These are phyloP conservation scores for Tillus elongatus DNA, from an alignment of 2,888 invertebrate species.

Conservation along the genomic window DNA sequence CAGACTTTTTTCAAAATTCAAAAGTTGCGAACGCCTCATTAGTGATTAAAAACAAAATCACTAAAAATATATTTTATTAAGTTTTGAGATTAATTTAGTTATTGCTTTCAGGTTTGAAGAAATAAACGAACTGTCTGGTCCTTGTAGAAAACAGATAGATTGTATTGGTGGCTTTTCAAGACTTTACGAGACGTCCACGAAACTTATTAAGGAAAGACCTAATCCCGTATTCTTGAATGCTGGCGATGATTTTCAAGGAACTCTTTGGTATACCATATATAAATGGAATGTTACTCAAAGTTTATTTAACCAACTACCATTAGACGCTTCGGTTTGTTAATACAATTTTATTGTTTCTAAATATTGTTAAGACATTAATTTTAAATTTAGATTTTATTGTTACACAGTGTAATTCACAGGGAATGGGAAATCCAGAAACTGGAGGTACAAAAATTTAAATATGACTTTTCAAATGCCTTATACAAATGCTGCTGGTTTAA, in stretches of 20 bases:
- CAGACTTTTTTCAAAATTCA: no score
- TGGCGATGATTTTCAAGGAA: conserved; percentile 79
- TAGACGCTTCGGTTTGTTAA: conserved; percentile 65
- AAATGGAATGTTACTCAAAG: conserved; percentile 64
- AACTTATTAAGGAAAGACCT: conserved; percentile 38
- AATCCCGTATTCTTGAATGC: conserved; percentile 66
- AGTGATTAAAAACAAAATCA: no score
- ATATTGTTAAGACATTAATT: neutral
- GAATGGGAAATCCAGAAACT: no score
- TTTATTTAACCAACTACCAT: conserved; percentile 65
- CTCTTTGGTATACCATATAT: conserved; percentile 72
- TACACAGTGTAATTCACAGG: no score
- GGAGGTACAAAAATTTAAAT: no score
- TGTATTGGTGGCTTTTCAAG: conserved; percentile 66
- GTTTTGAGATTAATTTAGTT: no score
- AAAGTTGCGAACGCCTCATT: no score
- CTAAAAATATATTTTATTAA: no score
- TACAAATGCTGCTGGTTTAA: no score
- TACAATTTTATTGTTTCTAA: neutral
- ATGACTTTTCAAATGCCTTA: no score
- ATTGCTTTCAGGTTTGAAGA: conserved; percentile 3
- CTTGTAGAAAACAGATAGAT: conserved; percentile 9
- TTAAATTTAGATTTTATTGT: no score
- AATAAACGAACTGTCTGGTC: neutral
- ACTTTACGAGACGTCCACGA: conserved; percentile 49